Conservation (phyloP, 2,888 invertebrate species). For the Cancer borealis region DNA sequence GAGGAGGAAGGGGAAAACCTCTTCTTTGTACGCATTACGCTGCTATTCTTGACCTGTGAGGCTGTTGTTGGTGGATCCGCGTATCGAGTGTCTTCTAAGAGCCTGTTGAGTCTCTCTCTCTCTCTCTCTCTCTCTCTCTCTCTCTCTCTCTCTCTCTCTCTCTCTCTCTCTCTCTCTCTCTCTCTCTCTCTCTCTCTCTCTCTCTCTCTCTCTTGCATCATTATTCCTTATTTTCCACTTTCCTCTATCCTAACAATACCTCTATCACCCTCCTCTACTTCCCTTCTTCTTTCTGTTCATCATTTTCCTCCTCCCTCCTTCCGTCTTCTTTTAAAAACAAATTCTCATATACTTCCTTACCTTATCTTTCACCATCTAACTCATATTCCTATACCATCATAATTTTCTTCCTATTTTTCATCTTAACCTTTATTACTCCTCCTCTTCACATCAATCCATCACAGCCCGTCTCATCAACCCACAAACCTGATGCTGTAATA, state of each 20-base stretch:
- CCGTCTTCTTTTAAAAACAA: background rate
- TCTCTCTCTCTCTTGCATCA: background rate
- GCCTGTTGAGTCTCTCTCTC: no score
- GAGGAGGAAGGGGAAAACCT: background rate
- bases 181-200: background rate
- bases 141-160: slow-evolving; percentile 35
- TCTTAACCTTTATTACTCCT: background rate
- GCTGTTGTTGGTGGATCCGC: no score
- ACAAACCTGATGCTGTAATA: background rate
- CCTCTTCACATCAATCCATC: background rate
- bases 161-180: background rate
- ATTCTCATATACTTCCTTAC: background rate
- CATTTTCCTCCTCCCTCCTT: background rate
- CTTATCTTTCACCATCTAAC: no score
- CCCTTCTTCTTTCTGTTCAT: background rate
- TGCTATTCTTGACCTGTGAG: no score
- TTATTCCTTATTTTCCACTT: background rate
- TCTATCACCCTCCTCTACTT: background rate
- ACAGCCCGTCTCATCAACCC: background rate
- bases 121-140: background rate
- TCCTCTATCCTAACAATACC: no score
- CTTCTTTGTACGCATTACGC: no score
- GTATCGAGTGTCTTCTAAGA: no score
- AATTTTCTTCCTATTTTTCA: no score
- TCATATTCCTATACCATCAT: no score